Conservation (phyloP, 30 jellyfish, hydroid and myxozoan species). For the Cassiopea andromeda region DNA sequence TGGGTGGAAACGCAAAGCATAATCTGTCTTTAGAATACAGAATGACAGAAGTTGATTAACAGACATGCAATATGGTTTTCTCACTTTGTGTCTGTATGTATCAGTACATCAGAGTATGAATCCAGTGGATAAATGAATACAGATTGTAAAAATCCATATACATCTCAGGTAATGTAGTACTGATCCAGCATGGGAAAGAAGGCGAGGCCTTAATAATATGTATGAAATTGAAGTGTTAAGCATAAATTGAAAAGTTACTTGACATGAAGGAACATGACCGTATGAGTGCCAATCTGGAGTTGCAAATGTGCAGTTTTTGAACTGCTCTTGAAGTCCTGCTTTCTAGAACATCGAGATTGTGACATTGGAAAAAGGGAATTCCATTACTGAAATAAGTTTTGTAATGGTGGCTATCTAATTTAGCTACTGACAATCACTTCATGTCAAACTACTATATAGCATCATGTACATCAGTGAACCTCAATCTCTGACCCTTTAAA, state of each 20-base stretch:
- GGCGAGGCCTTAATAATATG: neutral
- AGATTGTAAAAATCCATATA: no score
- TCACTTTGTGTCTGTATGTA: neutral
- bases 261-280: conserved; percentile 52
- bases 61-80: neutral
- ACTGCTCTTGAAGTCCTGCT: no score
- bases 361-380: no score
- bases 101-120: neutral
- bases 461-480: no score
- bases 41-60: neutral
- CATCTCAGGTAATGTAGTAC: no score
- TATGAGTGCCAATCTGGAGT: conserved; percentile 57
- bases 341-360: no score
- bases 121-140: neutral
- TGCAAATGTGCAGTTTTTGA: conserved; percentile 1
- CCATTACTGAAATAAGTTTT: no score
- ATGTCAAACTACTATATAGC: no score
- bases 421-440: no score
- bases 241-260: conserved; percentile 21
- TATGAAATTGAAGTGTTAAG: neutral
- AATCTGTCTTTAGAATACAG: neutral
- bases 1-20: conserved; percentile 9
- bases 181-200: no score
- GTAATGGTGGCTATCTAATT: no score
- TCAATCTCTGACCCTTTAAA: no score